A percentile compares a stretch with the other conserved stretches of the same genome.
Evolutionary conservation across 2,797 vertebrate species (phyloP).

Genomic region (Podargus strigoides): DNA sequence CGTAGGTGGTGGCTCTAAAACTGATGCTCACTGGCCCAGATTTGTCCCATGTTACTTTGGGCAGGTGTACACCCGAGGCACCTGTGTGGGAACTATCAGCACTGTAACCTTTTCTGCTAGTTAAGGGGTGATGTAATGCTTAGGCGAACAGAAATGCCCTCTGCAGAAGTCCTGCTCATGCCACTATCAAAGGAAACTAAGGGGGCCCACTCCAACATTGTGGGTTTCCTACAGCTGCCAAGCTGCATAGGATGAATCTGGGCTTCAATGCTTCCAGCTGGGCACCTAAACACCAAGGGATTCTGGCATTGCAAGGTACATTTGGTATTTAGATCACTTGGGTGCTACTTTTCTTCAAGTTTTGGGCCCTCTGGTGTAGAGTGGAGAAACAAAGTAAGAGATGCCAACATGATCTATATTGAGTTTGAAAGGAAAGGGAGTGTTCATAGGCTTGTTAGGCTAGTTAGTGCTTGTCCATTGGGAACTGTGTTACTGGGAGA

Average conservation of each 20-base stretch:
- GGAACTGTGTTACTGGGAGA: neutral
- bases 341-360: neutral
- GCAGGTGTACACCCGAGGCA: neutral
- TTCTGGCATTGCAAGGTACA: neutral
- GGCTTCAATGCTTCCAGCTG: neutral
- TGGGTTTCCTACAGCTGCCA: neutral
- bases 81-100: neutral
- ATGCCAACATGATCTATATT: neutral
- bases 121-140: neutral
- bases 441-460: neutral
- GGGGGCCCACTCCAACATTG: neutral
- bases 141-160: neutral
- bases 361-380: neutral
- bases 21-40: neutral
- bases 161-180: neutral
- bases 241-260: neutral
- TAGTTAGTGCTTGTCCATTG: neutral
- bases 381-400: neutral
- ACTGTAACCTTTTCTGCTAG: neutral
- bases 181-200: neutral
- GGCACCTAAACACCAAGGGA: neutral
- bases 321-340: neutral
- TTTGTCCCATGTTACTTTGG: neutral
- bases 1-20: neutral
- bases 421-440: neutral